Evolutionary conservation across 2,888 invertebrate genomes (phyloP).

Genomic region (Cinara cedri): DNA sequence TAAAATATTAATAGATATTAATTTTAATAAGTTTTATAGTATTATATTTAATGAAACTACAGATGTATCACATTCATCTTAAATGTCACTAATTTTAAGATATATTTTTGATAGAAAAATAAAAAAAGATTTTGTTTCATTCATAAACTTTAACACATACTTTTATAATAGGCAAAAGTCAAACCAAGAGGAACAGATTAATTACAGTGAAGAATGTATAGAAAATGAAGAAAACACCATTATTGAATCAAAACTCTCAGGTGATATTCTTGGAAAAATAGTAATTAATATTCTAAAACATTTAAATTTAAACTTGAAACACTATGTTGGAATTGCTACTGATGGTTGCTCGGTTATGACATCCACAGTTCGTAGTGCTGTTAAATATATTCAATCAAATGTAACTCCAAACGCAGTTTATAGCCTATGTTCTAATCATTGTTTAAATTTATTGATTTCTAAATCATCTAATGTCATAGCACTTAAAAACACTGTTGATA

Average conservation of each 20-base stretch:
- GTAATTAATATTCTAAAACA: not conserved
- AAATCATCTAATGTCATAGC: no score
- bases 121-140: constrained; percentile 8
- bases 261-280: not conserved
- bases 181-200: not conserved
- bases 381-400: not conserved
- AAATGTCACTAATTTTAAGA: constrained; percentile 5
- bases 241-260: constrained; percentile 3
- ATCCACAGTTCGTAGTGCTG: not conserved
- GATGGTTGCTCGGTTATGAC: constrained; percentile 1
- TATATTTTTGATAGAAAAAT: constrained; percentile 7
- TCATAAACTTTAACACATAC: not conserved
- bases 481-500: no score
- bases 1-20: constrained; percentile 9
- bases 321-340: constrained; percentile 1
- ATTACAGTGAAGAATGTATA: constrained; percentile 1
- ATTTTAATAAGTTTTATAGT: constrained; percentile 13
- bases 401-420: no score
- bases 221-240: not conserved
- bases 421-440: no score
- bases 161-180: not conserved
- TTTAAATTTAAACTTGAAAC: not conserved
- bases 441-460: no score
- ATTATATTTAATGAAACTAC: not conserved
- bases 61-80: not conserved